Base-by-base conservation (phyloP, 2,888 invertebrate species). In the Hirtodrosophila cameraria region DNA sequence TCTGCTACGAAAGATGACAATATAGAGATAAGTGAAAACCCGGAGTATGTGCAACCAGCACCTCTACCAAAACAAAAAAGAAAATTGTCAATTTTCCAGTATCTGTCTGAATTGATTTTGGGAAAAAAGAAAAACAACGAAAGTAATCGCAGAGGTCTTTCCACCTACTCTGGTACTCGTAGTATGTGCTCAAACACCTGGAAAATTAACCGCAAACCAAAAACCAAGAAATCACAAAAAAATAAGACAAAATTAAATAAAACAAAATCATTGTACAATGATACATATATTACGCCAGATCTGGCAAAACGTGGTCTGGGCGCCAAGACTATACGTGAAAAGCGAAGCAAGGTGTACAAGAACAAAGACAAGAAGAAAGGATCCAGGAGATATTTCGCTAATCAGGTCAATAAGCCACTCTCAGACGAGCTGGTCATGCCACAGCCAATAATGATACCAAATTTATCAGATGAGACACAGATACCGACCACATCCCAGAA, bases 231-330 rank as follows among this genome's bases (percentile, higher is more conserved):
- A 20, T 13, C n/a, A 3, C 9, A 0, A 1, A n/a, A n/a, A 9
- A 6, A 5, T 1, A 31, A 2, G 1, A n/a, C n/a, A n/a, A n/a
- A n/a, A n/a, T n/a, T n/a, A n/a, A 1, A 5, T 1, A 15, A 6
- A 8, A 6, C 6, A 25, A 25, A 27, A 8, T 6, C 4, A 1
- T 4, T 1, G 8, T 23, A 7, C 3, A 31, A 5, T 12, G 23
- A 39, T 1, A 15, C n/a, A 6, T 74, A 12, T 7, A 45, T 52
- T 31, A 48, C 70, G 2, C 54, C 69, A 2, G 41, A 49, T 12
- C 15, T 67, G 3, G 1, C 1, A 2, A 52, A 53, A 5, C 52
- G n/a, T 15, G 41, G 36, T 0, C 18, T 63, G 2, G 78, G 61
- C 2, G 23, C 41, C 2, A 9, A 28, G 0, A 2, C 12, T 4